Conservation (phyloP, 2,113 vertebrate species). For the Dasyprocta punctata region DNA sequence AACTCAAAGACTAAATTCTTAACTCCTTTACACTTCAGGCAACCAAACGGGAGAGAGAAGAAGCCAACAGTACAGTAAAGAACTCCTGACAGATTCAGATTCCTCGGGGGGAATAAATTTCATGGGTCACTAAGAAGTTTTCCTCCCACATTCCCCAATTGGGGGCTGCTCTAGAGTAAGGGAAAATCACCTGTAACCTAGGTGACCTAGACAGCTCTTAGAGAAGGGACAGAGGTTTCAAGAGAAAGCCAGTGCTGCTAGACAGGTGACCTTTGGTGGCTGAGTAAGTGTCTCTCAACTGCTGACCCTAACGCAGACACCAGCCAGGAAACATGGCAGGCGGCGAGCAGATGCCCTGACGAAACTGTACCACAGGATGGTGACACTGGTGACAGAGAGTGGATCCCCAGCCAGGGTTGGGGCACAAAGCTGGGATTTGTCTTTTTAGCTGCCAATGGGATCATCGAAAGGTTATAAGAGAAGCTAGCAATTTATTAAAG, state of each 20-base stretch:
- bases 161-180: neutral
- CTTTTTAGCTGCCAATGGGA: neutral
- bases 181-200: neutral
- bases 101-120: neutral
- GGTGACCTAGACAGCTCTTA: neutral
- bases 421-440: neutral
- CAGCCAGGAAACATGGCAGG: neutral
- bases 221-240: neutral
- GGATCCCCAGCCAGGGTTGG: accelerated
- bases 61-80: neutral
- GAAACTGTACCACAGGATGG: neutral
- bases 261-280: neutral
- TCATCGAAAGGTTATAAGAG: neutral
- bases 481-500: neutral
- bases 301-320: neutral
- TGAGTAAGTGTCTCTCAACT: neutral
- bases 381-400: accelerated
- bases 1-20: neutral
- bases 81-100: neutral
- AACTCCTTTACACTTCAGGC: neutral
- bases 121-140: neutral
- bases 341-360: accelerated
- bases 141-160: no score
- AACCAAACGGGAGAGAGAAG: neutral
- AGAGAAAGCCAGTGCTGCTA: neutral